phyloP scores from a whole-genome alignment of 1,140 invertebrate species.

The Zaprionus capensis region DNA sequence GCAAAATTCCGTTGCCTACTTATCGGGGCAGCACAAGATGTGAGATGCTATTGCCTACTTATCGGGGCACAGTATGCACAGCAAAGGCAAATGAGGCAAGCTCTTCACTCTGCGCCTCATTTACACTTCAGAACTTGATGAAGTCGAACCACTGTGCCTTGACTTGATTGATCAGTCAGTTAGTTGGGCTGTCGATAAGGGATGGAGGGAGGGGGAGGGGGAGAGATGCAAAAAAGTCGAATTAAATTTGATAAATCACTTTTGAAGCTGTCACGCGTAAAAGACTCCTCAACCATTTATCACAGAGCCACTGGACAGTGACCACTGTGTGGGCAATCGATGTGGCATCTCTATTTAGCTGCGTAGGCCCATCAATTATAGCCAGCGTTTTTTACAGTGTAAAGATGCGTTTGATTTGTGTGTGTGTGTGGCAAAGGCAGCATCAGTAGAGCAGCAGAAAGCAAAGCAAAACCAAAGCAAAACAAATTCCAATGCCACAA shows the following conservation, averaged over 20 bases:
- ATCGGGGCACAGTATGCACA: constrained; percentile 6
- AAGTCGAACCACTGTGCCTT: neutral
- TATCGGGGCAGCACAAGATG: neutral
- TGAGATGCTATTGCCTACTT: constrained; percentile 32
- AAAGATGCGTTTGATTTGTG: constrained; percentile 54
- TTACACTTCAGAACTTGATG: neutral
- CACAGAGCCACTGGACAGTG: constrained; percentile 38
- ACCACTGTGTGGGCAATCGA: constrained; percentile 27
- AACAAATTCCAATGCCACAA: constrained; percentile 30
- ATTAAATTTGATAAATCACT: constrained; percentile 69
- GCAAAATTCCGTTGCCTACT: constrained; percentile 2
- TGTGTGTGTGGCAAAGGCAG: constrained; percentile 7
- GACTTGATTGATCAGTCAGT: constrained; percentile 69
- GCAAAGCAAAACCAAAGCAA: constrained; percentile 43
- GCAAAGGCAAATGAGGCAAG: too few relatives aligned
- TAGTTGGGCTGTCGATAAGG: constrained; percentile 19
- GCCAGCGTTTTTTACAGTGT: constrained; percentile 29
- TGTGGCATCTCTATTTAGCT: constrained; percentile 55
- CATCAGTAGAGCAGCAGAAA: too few relatives aligned
- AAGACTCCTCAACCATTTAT: constrained; percentile 60
- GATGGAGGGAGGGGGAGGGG: constrained; percentile 11
- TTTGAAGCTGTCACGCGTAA: constrained; percentile 65
- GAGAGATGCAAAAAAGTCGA: constrained; percentile 6
- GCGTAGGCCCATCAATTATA: constrained; percentile 56
- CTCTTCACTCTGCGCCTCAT: neutral